Evolutionary conservation across 2,888 invertebrate species (phyloP), one percentile per base, ranked within the genome.

Genomic region (Phaonia tiefii): DNA sequence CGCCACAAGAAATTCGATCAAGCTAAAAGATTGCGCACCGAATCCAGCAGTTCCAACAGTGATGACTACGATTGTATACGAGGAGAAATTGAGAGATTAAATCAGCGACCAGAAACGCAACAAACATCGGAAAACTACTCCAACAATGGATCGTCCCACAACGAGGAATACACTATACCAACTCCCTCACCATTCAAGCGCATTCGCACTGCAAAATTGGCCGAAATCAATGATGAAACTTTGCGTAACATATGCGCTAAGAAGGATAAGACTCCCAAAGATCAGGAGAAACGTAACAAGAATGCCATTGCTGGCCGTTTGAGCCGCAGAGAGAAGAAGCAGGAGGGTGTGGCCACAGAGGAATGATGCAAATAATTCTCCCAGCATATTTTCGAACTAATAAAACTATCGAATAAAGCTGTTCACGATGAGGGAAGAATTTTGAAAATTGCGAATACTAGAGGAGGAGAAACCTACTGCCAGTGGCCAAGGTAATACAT

Each of bases 251-350:
- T 89, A 63, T 90, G 89, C 63, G 89, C 90, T 0, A 89, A 89
- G 51, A 88, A 87, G 31, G 87, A 89, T 66, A 88, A 89, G 5
- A 83, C 87, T 1, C 84, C 86, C 22, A 90, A 89, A 75, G 89
- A 89, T 63, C 89, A 89, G 75, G 89, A 89, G 67, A 85, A 89
- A 0, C 87, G 90, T 1, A 85, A 90, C 70, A 89, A 89, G 60
- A 89, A 90, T 75, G 90, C 89, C 0, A 85, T 87, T 26, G 89
- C 89, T 56, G 90, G 89, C 58, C 88, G 89, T 20, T 86, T 87
- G 84, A 89, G 89, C 42, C 85, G 89, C 1, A 86, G 90, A 0
- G 84, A n/a, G n/a, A 89, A 89, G 75, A 89, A 89, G 79, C 82
- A 90, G 69, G 87, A 89, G 56, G 84, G 88, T 31, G 75, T 89